A percentile compares a stretch with the other conserved stretches of the same genome.
These are phyloP conservation scores for Megaceryle maxima DNA, from an alignment of 2,113 vertebrate species.

Conservation along the genomic window DNA sequence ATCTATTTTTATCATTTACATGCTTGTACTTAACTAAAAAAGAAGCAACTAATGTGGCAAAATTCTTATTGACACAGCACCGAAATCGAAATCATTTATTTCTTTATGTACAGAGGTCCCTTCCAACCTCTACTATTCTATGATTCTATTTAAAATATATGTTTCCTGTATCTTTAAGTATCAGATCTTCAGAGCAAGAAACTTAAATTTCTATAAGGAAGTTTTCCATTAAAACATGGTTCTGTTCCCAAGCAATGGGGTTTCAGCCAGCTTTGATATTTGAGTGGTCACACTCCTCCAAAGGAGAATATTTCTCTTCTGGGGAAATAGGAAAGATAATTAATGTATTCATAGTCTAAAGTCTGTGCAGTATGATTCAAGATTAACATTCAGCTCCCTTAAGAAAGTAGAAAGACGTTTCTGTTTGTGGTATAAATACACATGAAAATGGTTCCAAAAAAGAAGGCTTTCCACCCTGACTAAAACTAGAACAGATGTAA, in stretches of 20 bases:
- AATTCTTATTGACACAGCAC: not conserved
- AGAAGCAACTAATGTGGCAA: not conserved
- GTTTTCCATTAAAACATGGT: not conserved
- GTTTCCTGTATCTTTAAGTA: not conserved
- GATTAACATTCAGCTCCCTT: not conserved
- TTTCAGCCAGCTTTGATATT: not conserved
- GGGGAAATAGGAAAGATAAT: not conserved
- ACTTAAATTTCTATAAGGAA: not conserved
- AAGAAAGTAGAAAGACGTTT: not conserved
- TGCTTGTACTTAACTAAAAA: not conserved
- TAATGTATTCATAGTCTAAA: not conserved
- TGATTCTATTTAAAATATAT: not conserved
- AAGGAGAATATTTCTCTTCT: not conserved
- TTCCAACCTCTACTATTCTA: too few species aligned
- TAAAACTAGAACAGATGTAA: not conserved
- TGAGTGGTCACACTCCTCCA: not conserved
- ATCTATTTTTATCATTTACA: not conserved
- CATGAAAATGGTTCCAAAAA: not conserved
- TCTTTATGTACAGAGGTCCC: not conserved
- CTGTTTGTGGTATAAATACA: conserved; percentile 15
- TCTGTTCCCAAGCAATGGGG: not conserved
- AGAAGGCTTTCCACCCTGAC: not conserved
- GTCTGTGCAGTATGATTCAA: not conserved
- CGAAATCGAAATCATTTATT: not conserved
- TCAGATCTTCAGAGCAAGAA: not conserved